Evolutionary conservation across 2,113 vertebrate species (phyloP), one percentile per base, ranked within the genome.

Genomic region (Melanostigma gelatinosum): DNA sequence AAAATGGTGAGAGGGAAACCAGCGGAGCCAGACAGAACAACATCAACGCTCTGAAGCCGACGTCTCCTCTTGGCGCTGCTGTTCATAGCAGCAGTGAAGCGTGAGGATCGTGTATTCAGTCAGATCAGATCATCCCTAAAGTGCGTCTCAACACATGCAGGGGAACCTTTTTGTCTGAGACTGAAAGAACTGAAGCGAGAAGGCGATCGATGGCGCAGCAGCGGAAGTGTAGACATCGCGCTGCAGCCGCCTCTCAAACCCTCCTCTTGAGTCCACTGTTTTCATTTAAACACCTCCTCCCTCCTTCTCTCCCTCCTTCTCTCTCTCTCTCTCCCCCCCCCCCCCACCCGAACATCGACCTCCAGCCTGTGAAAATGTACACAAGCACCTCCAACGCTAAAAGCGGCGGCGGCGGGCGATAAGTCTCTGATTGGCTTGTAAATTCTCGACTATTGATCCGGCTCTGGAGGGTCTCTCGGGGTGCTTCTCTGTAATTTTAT

Each of bases 371-470:
- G 48, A 67, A 78, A 48, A 50, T 38, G 70, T 75, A 77, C 46
- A 52, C 77, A 73, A 71, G 73, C 72, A 57, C 57, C 74, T 77
- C 57, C 34, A 38, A 34, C 65, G 44, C 36, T 42, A 65, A 72
- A 69, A 77, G 34, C 61, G 18, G 38, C 24, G 22, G n/a, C 11
- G 20, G n/a, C 22, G 7, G 63, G 63, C 18, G 29, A 46, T 66
- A 27, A 22, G 61, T 50, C 81, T 77, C 80, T 69, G 70, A 86
- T 77, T 55, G 78, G 79, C 83, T 71, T 63, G 67, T 86, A 74
- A 84, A 85, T 81, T 83, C 54, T 73, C 63, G 12, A 20, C 11
- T 72, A 87, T 87, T 72, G 88, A 90, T 87, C 82, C 3, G 5
- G 4, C 68, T 75, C 52, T 58, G 67, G 4, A 62, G 9, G n/a